Evolutionary conservation across 2,113 vertebrate species (phyloP), one percentile per base, ranked within the genome.

Genomic region (Hemiscyllium ocellatum): DNA sequence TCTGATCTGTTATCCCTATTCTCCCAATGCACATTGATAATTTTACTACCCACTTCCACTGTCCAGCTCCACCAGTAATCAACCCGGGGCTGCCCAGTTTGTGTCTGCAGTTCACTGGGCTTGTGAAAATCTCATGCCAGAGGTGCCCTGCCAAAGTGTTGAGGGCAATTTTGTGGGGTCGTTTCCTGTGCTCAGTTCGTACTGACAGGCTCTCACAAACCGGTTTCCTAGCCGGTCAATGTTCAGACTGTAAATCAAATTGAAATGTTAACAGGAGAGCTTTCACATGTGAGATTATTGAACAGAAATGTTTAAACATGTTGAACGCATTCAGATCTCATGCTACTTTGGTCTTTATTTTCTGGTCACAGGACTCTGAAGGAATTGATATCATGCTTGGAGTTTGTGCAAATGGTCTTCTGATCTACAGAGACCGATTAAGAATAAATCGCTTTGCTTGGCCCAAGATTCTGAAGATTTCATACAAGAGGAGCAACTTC

Each of bases 391-490:
- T 99, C 96, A 99, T 99, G 99, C 97, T 99, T 95, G 99, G 99
- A 0, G 99, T 99, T 96, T 99, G 99, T 12, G 99, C 99, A 97
- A 99, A 99, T 0, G 99, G 99, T 76, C 98, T 99, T 96, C 98
- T 99, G 93, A 99, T 99, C 96, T 99, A 99, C 97, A 98, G 99
- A 29, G 99, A 99, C 96, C 98, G 99, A 56, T 97, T 99, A 97
- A 98, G 99, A 97, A 99, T 99, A 98, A 99, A 99, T 97, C 98
- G 99, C 95, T 99, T 99, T 0, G 99, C 99, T 96, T 99, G 99
- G 99, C 99, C 99, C 96, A 99, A 99, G 97, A 99, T 99, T 96
- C 98, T 99, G n/a, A 99, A 99, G 97, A 99, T 99, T 96, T 99
- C 99, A 78, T 99, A 99, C 87, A 99, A 99, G 96, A 98, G 99